phyloP scores from a whole-genome alignment of 2,888 invertebrate species.

The Parnassius mnemosyne region DNA sequence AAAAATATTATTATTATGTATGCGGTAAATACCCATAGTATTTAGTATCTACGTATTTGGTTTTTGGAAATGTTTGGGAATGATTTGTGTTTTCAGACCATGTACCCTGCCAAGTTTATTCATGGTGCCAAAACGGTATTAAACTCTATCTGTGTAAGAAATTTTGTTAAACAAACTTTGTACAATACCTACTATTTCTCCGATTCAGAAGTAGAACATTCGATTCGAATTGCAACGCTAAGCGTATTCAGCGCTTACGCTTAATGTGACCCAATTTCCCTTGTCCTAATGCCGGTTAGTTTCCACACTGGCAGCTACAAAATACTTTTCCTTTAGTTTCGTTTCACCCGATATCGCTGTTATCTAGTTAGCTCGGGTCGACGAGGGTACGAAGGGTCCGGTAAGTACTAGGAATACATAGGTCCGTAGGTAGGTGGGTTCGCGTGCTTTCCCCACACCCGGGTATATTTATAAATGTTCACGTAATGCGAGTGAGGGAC shows the following conservation, averaged over 20 bases:
- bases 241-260: constrained; percentile 39
- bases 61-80: too few species aligned
- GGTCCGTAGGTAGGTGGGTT: constrained; percentile 48
- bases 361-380: constrained; percentile 78
- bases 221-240: constrained; percentile 20
- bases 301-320: constrained; percentile 64
- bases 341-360: constrained; percentile 73
- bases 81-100: too few species aligned
- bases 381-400: constrained; percentile 75
- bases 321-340: constrained; percentile 77
- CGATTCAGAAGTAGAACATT: background rate
- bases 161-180: too few species aligned
- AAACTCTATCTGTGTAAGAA: too few species aligned
- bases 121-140: too few species aligned
- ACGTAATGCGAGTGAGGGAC: constrained; percentile 61
- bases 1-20: too few species aligned
- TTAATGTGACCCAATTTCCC: constrained; percentile 60
- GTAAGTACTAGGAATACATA: constrained; percentile 62
- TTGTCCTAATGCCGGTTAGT: constrained; percentile 58
- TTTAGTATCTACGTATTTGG: too few species aligned
- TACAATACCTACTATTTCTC: background rate
- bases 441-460: constrained; percentile 40
- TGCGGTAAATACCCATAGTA: too few species aligned
- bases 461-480: constrained; percentile 49
- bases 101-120: too few species aligned